Evolutionary conservation across 2,113 vertebrate species (phyloP), one percentile per base, ranked within the genome.

Genomic region (Alethe castanea): DNA sequence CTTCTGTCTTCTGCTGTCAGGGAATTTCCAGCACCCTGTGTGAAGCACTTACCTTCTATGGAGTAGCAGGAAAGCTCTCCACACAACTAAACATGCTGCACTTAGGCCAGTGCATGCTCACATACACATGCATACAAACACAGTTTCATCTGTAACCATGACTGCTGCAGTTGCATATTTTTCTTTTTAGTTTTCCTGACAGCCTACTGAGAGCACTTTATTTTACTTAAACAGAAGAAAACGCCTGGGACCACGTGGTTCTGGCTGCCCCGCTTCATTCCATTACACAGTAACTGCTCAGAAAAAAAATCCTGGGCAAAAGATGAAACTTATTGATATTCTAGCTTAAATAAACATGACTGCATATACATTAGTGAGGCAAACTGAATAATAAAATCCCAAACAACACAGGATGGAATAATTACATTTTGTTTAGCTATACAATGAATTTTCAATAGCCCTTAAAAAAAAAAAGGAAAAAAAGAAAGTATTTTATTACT

Each of bases 171-270:
- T 29, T 80, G 47, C 8, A 2, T 47, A 44, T 66, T 96, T 90
- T 81, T 94, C 78, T 66, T 91, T 85, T 47, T 48, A 35, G 56
- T 74, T 92, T 67, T 92, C 53, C 81, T 84, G 64, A 53, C 50
- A 79, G 81, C 45, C 64, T 82, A 64, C 53, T 45, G 54, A 87
- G 83, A 88, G 85, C 56, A 90, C 44, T 92, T 94, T 73, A 78
- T 91, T 92, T 94, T 88, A 64, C 35, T 65, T 48, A 54, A 86
- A 84, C 38, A 94, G 81, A 77, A 94, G 56, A 94, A 47, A 92
- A 81, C 0, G 10, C 77, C 64, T 71, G 36, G 60, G 85, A 83
- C 76, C 42, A 35, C 84, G 73, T 40, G 69, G 59, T 81, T 81
- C 57, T 87, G 83, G 76, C 77, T 29, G 9, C 56, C 18, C 53